These are phyloP conservation scores for Eristalis tenax DNA, from an alignment of 2,888 invertebrate genomes.

Conservation along the genomic window DNA sequence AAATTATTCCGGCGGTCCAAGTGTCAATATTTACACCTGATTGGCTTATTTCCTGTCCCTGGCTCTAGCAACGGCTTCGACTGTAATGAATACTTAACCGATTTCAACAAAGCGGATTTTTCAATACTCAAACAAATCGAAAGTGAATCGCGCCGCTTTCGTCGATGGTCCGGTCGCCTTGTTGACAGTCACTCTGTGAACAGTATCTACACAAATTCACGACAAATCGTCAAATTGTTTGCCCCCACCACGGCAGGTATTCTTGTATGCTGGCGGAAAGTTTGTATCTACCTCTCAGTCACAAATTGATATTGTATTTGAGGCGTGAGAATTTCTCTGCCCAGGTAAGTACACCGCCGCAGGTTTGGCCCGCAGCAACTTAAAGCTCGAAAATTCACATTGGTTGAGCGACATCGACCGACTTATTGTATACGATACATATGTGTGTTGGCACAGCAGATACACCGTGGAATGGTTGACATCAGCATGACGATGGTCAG, in stretches of 20 bases:
- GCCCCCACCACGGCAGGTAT: conserved; percentile 7
- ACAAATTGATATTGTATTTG: conserved; percentile 15
- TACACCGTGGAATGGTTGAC: conserved; percentile 6
- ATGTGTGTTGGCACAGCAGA: neutral
- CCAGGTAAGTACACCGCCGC: conserved; percentile 16
- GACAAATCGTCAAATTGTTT: conserved; percentile 63
- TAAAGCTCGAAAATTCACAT: conserved; percentile 61
- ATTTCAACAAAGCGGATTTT: conserved; percentile 47
- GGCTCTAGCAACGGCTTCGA: conserved; percentile 15
- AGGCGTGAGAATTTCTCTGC: conserved; percentile 58
- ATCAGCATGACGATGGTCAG: neutral
- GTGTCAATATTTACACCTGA: conserved; percentile 62
- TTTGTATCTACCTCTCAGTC: conserved; percentile 29
- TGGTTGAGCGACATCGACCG: conserved; percentile 43
- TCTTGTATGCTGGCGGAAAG: conserved; percentile 38
- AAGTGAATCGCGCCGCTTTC: conserved; percentile 48
- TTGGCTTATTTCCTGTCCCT: conserved; percentile 61
- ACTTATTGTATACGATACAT: conserved; percentile 63
- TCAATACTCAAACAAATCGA: conserved; percentile 62
- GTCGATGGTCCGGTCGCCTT: conserved; percentile 11
- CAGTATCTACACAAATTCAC: conserved; percentile 47
- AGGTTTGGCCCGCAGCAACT: conserved; percentile 13
- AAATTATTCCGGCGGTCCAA: conserved; percentile 62
- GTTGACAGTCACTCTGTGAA: conserved; percentile 48
- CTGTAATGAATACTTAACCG: conserved; percentile 28